Conservation (phyloP, 1,140 invertebrate species). For the Drosophila ambigua region DNA sequence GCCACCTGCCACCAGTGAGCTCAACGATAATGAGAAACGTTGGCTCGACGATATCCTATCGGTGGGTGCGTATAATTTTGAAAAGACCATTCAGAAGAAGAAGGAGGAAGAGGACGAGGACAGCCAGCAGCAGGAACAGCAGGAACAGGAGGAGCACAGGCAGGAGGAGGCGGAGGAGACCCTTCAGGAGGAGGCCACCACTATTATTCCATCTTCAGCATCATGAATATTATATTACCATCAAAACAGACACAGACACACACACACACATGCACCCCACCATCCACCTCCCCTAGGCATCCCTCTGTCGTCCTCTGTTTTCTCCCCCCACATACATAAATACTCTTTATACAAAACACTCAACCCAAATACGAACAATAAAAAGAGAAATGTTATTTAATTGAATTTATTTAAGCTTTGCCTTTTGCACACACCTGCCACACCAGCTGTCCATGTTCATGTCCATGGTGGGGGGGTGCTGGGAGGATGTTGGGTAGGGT, state of each 20-base stretch:
- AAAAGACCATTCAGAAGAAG: constrained; percentile 62
- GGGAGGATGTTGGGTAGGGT: background rate
- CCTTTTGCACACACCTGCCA: constrained; percentile 65
- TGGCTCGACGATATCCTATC: constrained; percentile 82
- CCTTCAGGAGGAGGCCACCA: constrained; percentile 44
- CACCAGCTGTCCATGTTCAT: constrained; percentile 3
- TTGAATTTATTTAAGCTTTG: constrained; percentile 80
- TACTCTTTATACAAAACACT: constrained; percentile 57
- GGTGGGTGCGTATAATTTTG: constrained; percentile 79
- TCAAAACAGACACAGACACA: constrained; percentile 26
- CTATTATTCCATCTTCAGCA: constrained; percentile 57
- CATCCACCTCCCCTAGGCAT: constrained; percentile 8
- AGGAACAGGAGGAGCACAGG: constrained; percentile 22
- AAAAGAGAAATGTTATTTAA: constrained; percentile 80
- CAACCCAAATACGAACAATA: constrained; percentile 72
- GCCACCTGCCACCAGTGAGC: constrained; percentile 46
- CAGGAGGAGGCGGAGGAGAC: constrained; percentile 40
- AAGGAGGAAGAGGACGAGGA: constrained; percentile 26
- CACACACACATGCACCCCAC: constrained; percentile 2
- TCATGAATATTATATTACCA: constrained; percentile 62
- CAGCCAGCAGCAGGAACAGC: constrained; percentile 41
- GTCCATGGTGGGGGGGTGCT: background rate
- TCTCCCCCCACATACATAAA: constrained; percentile 38
- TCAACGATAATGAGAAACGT: constrained; percentile 80
- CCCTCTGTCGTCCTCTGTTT: constrained; percentile 21